Percentiles rank a stretch among this genome's conserved stretches.
These are phyloP conservation scores for Dromaius novaehollandiae DNA, from an alignment of 2,113 vertebrate species.

Conservation along the genomic window DNA sequence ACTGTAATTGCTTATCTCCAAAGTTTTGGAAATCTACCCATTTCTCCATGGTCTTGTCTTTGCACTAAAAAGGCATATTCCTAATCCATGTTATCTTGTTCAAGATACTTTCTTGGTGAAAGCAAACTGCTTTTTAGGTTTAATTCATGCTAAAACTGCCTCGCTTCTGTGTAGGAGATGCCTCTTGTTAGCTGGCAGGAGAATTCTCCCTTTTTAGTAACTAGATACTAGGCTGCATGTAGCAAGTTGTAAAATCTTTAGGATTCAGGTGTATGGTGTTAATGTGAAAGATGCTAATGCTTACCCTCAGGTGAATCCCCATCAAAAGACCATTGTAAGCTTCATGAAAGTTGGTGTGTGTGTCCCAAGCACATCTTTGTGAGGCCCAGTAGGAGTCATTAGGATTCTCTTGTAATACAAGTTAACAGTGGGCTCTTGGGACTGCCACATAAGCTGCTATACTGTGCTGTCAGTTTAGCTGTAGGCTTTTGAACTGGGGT, in stretches of 20 bases:
- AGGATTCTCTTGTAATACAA: background rate
- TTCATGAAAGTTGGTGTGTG: background rate
- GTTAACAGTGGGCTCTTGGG: background rate
- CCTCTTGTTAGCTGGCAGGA: background rate
- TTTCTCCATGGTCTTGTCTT: background rate
- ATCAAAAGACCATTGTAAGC: background rate
- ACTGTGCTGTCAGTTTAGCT: background rate
- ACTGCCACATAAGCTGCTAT: background rate
- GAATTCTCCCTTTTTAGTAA: background rate
- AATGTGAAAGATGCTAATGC: background rate
- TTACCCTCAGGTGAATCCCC: background rate
- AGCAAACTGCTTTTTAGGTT: background rate
- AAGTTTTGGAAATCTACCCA: accelerated
- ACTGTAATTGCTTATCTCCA: background rate
- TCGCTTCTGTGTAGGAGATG: background rate
- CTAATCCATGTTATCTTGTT: background rate
- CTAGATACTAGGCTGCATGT: background rate
- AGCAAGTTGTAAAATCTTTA: background rate
- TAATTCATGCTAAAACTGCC: background rate
- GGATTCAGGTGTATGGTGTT: background rate
- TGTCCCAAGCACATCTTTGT: background rate
- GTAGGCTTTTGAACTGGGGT: background rate
- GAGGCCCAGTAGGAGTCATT: background rate
- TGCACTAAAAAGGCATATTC: background rate
- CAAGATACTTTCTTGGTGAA: background rate